A percentile compares a stretch with the other conserved stretches of the same genome.
Evolutionary conservation across 1,140 invertebrate genomes (phyloP).

Genomic region (Drosophila burlai): DNA sequence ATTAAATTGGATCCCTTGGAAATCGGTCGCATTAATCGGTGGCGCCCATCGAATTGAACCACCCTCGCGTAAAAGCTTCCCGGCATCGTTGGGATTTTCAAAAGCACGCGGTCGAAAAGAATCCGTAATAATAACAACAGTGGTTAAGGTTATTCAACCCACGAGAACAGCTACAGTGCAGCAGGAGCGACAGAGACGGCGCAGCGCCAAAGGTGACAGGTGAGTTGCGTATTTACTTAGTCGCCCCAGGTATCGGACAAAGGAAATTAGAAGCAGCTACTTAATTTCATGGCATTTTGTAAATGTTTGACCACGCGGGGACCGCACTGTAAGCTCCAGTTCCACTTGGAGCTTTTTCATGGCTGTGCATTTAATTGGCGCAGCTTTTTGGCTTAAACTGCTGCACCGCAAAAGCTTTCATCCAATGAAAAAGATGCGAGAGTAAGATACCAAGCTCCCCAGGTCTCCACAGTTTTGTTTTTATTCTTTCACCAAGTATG

Average conservation of each 20-base stretch:
- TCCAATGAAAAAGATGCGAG: slow-evolving; percentile 5
- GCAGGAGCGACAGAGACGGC: background rate
- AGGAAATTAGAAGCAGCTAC: background rate
- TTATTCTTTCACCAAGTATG: slow-evolving; percentile 1
- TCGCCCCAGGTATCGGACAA: background rate
- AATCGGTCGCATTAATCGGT: background rate
- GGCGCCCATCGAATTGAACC: background rate
- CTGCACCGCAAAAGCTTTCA: slow-evolving; percentile 22
- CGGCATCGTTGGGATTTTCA: background rate
- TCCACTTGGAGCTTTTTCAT: slow-evolving; percentile 30
- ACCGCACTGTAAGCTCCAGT: slow-evolving; percentile 34
- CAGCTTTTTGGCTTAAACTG: slow-evolving; percentile 32
- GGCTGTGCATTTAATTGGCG: slow-evolving; percentile 35
- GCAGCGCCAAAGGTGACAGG: slow-evolving; percentile 14
- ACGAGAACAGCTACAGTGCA: background rate
- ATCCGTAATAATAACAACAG: slow-evolving; percentile 8
- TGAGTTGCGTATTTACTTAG: slow-evolving; percentile 13
- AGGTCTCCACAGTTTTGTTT: slow-evolving; percentile 7
- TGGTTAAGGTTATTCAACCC: slow-evolving; percentile 39
- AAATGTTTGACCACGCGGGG: slow-evolving; percentile 34
- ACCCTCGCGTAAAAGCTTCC: background rate
- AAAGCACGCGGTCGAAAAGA: slow-evolving; percentile 9
- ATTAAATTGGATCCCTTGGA: background rate
- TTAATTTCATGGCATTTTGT: slow-evolving; percentile 27
- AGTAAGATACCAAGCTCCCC: background rate